Evolutionary conservation across 2,113 vertebrate species (phyloP).

Genomic region (zebrafish (Danio rerio)): GRCz12tu NC_133179.1:15988501-15989000

Average conservation of each 20-base stretch:
- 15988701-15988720: conserved; percentile 70
- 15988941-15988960: conserved; percentile 24
- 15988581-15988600: conserved; percentile 27
- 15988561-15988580: conserved; percentile 3
- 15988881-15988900: conserved; percentile 32
- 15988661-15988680: conserved; percentile 50
- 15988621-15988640: conserved; percentile 20
- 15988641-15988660: conserved; percentile 14
- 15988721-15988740: conserved; percentile 73
- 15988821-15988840: conserved; percentile 39
- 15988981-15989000: background rate
- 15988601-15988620: conserved; percentile 21
- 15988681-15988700: conserved; percentile 56
- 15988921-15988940: conserved; percentile 33
- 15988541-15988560: background rate
- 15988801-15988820: conserved; percentile 29
- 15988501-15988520: conserved; percentile 6
- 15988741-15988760: conserved; percentile 64
- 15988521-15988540: conserved; percentile 20
- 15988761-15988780: conserved; percentile 56
- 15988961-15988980: background rate
- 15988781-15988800: conserved; percentile 56
- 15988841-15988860: conserved; percentile 54
- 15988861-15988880: conserved; percentile 33
- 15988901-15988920: conserved; percentile 16